These are phyloP conservation scores for Myiozetetes cayanensis DNA, from an alignment of 2,113 vertebrate species.

Conservation along the genomic window DNA sequence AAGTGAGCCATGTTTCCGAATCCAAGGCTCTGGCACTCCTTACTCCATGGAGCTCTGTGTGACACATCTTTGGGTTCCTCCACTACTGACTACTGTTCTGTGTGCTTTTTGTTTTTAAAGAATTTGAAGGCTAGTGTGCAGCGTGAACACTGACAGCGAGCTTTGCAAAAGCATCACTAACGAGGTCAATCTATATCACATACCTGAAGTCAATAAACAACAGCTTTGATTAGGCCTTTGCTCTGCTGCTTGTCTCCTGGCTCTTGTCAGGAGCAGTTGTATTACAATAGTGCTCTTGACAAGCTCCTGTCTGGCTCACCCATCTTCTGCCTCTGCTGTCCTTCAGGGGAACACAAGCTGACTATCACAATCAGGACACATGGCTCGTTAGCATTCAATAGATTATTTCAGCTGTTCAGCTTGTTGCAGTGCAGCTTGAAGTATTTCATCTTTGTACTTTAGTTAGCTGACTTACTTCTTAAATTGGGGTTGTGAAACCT, in stretches of 20 bases:
- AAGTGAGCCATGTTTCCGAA: neutral
- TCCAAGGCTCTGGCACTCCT: neutral
- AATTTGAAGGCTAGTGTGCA: neutral
- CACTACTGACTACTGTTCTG: neutral
- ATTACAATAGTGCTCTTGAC: neutral
- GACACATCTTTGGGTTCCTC: neutral
- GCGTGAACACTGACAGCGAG: neutral
- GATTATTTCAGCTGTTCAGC: neutral
- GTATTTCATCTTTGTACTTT: neutral
- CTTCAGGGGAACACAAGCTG: neutral
- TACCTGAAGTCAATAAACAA: neutral
- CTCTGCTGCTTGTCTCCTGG: neutral
- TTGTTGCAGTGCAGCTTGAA: neutral
- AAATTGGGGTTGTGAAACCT: neutral
- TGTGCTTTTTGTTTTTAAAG: neutral
- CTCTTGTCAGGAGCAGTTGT: neutral
- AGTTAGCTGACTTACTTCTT: neutral
- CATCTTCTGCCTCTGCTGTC: neutral
- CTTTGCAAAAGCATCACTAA: neutral
- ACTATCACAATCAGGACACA: neutral
- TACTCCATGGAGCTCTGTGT: neutral
- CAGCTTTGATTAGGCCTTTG: neutral
- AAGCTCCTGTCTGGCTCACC: neutral
- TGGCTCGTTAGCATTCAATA: neutral
- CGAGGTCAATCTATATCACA: rapidly evolving